Percentiles rank a stretch among this genome's conserved stretches.
phyloP scores from a whole-genome alignment of 1,140 invertebrate species.

The Heliconius eleuchia region DNA sequence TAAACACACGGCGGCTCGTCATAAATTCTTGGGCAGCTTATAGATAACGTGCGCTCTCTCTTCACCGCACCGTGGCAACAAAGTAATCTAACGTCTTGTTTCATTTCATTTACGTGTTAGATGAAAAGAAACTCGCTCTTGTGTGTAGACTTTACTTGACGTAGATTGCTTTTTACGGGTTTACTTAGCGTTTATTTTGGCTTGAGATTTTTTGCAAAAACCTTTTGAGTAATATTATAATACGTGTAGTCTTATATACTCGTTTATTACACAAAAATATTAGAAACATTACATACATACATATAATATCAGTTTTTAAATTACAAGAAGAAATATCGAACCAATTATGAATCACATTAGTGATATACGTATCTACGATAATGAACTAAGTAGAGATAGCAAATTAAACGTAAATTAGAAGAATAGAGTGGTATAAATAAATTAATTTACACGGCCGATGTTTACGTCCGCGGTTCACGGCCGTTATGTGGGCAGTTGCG shows the following conservation, averaged over 20 bases:
- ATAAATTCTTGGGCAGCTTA: constrained; percentile 41
- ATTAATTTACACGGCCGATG: constrained; percentile 44
- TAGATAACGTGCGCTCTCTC: constrained; percentile 10
- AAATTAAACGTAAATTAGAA: constrained; percentile 38
- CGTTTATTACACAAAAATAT: background rate
- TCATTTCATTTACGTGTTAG: constrained; percentile 8
- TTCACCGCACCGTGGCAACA: constrained; percentile 12
- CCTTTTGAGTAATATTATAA: background rate
- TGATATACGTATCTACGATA: background rate
- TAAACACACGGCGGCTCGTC: constrained; percentile 41
- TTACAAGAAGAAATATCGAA: background rate
- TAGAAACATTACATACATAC: background rate
- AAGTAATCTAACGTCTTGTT: constrained; percentile 23
- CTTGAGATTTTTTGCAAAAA: background rate
- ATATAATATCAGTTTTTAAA: background rate
- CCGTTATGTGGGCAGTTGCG: constrained; percentile 33
- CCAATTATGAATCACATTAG: background rate
- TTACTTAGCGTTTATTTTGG: constrained; percentile 3
- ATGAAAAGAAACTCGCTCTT: background rate
- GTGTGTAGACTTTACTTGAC: constrained; percentile 8
- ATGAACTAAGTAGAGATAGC: constrained; percentile 17
- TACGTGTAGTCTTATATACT: background rate
- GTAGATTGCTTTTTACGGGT: constrained; percentile 8
- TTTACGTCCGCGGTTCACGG: constrained; percentile 52
- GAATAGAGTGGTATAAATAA: constrained; percentile 42